These are phyloP conservation scores for Hydra vulgaris DNA, from an alignment of 30 jellyfish, hydroid and myxozoan genomes.

Conservation along the genomic window DNA sequence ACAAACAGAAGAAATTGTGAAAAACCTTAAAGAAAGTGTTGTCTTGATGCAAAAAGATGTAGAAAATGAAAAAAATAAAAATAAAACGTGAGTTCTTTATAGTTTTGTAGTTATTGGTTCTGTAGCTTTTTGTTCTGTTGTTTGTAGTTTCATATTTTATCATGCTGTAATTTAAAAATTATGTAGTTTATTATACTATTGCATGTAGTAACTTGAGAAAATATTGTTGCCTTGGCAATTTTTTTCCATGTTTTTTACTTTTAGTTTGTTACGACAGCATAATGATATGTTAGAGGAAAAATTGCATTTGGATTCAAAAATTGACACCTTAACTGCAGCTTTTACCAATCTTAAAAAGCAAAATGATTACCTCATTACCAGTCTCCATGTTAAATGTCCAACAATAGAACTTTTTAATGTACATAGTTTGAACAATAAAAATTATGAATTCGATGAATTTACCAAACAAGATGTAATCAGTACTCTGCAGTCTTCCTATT, in stretches of 20 bases:
- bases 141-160: too few species aligned
- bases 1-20: conserved; percentile 5
- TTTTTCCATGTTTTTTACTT: not conserved
- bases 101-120: too few species aligned
- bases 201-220: not conserved
- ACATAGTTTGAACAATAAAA: too few species aligned
- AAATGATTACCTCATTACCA: not conserved
- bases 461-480: too few species aligned
- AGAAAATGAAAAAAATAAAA: conserved; percentile 46
- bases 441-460: too few species aligned
- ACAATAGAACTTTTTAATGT: conserved; percentile 3
- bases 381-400: too few species aligned
- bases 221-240: not conserved
- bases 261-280: conserved; percentile 43
- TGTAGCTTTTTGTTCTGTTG: too few species aligned
- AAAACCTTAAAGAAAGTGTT: conserved; percentile 54
- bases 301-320: conserved; percentile 47
- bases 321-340: conserved; percentile 47
- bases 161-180: too few species aligned
- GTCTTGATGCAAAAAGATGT: conserved; percentile 32
- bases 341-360: conserved; percentile 41
- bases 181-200: too few species aligned
- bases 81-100: conserved; percentile 31
- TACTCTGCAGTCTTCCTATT: too few species aligned
- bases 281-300: conserved; percentile 75